Conservation (phyloP, 2,888 invertebrate genomes). For the Apotomis turbidana region DNA sequence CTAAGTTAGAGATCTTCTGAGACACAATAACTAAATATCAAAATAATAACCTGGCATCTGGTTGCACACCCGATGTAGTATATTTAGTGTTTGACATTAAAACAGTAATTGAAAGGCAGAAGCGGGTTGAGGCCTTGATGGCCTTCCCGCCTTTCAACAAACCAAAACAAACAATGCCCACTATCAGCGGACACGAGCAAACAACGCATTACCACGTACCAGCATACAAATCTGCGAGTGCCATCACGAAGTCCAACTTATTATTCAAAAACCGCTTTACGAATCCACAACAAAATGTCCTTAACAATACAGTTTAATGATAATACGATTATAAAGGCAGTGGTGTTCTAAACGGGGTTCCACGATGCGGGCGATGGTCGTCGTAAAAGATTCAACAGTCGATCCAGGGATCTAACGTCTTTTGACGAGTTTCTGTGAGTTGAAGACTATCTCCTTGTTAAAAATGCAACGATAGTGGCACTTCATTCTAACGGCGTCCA, state of each 20-base stretch:
- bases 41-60: too few species aligned
- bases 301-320: constrained; percentile 68
- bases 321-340: constrained; percentile 76
- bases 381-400: constrained; percentile 64
- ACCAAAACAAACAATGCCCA: constrained; percentile 58
- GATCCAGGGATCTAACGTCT: constrained; percentile 88
- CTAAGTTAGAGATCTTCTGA: not conserved
- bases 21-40: too few species aligned
- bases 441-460: constrained; percentile 96
- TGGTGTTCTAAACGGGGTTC: constrained; percentile 70
- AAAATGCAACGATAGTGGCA: constrained; percentile 95
- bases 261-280: constrained; percentile 55
- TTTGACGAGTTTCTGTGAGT: constrained; percentile 96
- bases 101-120: constrained; percentile 50
- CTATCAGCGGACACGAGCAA: constrained; percentile 47
- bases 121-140: constrained; percentile 68
- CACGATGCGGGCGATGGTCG: constrained; percentile 75
- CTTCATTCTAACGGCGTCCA: constrained; percentile 84
- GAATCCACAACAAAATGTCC: constrained; percentile 58
- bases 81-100: not conserved
- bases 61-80: not conserved
- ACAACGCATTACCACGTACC: constrained; percentile 67
- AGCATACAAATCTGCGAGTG: constrained; percentile 75
- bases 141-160: constrained; percentile 60
- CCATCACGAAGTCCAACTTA: constrained; percentile 69